A percentile compares a stretch with the other conserved stretches of the same genome.
Conservation (phyloP, 1,140 invertebrate species). For the Diploscapter pachys region DNA sequence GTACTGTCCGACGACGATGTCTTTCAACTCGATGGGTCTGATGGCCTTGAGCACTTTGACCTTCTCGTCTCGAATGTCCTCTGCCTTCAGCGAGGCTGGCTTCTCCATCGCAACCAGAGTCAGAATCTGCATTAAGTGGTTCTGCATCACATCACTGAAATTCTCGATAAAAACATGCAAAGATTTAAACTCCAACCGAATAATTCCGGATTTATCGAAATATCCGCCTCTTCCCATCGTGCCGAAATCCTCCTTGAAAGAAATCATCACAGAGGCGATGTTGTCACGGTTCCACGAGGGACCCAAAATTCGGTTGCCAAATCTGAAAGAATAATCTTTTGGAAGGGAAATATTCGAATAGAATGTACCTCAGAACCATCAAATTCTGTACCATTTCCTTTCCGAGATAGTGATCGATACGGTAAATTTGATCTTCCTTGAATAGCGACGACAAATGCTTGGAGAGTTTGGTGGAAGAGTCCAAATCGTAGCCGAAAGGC, state of each 20-base stretch:
- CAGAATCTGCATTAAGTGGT: constrained; percentile 93
- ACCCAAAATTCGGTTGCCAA: constrained; percentile 64
- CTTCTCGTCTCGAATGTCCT: constrained; percentile 95
- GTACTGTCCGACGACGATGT: constrained; percentile 93
- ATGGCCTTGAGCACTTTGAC: constrained; percentile 91
- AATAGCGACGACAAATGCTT: constrained; percentile 82
- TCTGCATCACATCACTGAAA: constrained; percentile 73
- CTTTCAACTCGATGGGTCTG: constrained; percentile 70
- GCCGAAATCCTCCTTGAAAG: constrained; percentile 98
- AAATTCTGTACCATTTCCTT: constrained; percentile 99
- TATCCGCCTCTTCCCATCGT: constrained; percentile 96
- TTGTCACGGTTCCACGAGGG: constrained; percentile 74
- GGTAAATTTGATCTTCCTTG: constrained; percentile 80
- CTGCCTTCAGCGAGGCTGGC: constrained; percentile 85
- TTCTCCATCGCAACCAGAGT: constrained; percentile 98
- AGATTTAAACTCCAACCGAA: constrained; percentile 64
- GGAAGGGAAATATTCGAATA: constrained; percentile 15
- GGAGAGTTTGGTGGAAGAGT: constrained; percentile 77
- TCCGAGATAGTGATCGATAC: constrained; percentile 99
- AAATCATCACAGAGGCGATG: constrained; percentile 87
- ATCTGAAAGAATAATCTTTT: constrained; percentile 48
- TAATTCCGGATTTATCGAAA: constrained; percentile 97
- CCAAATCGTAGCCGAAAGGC: constrained; percentile 89
- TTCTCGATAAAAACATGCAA: not conserved
- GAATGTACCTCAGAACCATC: constrained; percentile 75